These are phyloP conservation scores for Prionailurus bengalensis DNA, from an alignment of 2,113 vertebrate genomes.

Conservation along the genomic window DNA sequence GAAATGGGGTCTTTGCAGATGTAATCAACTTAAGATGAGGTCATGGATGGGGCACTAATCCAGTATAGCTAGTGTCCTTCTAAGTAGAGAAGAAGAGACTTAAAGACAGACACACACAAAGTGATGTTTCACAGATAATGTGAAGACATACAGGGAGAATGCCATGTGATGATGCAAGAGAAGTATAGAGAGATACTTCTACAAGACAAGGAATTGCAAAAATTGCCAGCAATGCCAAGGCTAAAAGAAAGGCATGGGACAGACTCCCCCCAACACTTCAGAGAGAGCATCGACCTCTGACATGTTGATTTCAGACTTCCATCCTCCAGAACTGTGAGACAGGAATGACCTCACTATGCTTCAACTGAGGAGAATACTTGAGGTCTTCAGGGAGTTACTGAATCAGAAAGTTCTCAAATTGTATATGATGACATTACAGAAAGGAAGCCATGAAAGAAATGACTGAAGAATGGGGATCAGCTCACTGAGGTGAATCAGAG, in stretches of 20 bases:
- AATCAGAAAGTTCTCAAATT: neutral
- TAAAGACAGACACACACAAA: neutral
- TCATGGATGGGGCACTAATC: neutral
- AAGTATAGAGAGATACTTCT: neutral
- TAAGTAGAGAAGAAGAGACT: neutral
- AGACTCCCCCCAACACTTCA: neutral
- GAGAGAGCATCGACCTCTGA: rapidly evolving
- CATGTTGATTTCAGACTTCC: neutral
- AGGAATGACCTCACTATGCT: neutral
- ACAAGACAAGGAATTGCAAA: rapidly evolving
- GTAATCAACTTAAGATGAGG: neutral
- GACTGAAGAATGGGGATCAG: neutral
- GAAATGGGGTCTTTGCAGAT: neutral
- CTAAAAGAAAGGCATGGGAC: neutral
- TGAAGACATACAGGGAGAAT: neutral
- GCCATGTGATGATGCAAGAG: neutral
- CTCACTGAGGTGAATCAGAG: neutral
- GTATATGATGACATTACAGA: neutral
- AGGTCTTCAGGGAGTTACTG: neutral
- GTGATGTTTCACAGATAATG: neutral
- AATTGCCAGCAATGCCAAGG: neutral
- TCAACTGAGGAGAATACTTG: rapidly evolving
- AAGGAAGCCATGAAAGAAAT: neutral
- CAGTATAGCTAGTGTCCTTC: neutral
- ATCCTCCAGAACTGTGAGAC: neutral